Percentiles rank a stretch among this genome's conserved stretches.
Evolutionary conservation across 1,140 invertebrate genomes (phyloP).

Genomic region (Papilio helenus): DNA sequence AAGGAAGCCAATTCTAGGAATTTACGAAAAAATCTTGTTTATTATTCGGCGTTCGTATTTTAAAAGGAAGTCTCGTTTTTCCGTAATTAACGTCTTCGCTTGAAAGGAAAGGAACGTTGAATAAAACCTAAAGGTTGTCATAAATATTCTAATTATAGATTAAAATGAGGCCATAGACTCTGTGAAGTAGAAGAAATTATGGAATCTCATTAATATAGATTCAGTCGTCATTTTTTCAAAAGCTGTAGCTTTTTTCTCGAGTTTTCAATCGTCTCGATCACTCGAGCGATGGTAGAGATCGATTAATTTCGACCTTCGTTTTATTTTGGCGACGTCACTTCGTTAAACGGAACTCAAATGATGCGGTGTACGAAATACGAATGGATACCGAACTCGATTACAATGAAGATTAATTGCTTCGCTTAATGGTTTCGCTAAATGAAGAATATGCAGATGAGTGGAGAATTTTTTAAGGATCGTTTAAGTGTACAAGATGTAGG

Average conservation of each 20-base stretch:
- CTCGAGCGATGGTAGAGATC: background rate
- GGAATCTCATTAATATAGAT: background rate
- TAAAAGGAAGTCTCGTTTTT: background rate
- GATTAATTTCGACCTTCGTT: slow-evolving; percentile 3
- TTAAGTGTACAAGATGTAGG: background rate
- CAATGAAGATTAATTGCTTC: slow-evolving; percentile 24
- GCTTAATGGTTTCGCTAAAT: slow-evolving; percentile 20
- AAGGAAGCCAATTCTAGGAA: background rate
- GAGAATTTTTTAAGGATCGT: background rate
- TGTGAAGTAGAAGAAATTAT: background rate
- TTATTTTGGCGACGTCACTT: slow-evolving; percentile 20
- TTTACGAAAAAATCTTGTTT: background rate
- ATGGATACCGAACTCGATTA: slow-evolving; percentile 3
- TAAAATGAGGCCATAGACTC: background rate
- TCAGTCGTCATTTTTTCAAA: background rate
- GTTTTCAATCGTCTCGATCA: background rate
- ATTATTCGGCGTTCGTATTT: slow-evolving; percentile 8
- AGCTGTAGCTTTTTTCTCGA: background rate
- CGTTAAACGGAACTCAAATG: slow-evolving; percentile 13
- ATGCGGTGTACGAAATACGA: background rate
- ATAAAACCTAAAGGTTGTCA: background rate
- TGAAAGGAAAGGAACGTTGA: background rate
- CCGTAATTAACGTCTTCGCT: background rate
- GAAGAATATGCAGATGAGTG: background rate
- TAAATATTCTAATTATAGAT: background rate